phyloP scores from a whole-genome alignment of 2,797 vertebrate species.

The Novumbra hubbsi region DNA sequence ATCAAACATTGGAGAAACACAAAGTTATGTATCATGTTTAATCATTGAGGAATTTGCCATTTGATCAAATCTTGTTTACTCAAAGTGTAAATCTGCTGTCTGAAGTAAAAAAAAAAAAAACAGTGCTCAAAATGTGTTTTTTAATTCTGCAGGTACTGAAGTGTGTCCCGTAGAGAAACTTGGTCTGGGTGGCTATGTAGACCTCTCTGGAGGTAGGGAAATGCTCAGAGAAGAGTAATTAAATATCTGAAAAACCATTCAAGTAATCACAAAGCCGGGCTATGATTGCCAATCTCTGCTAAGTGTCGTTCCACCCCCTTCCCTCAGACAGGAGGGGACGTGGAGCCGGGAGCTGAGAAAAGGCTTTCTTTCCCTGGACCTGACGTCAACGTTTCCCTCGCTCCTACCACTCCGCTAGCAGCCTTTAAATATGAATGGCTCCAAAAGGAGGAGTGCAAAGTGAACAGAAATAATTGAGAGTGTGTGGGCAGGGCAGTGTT shows the following conservation, averaged over 20 bases:
- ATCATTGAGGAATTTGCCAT: neutral
- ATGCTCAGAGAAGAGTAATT: slow-evolving; percentile 15
- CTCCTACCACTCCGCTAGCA: slow-evolving; percentile 27
- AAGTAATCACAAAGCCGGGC: slow-evolving; percentile 10
- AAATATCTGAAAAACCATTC: slow-evolving; percentile 26
- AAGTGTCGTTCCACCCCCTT: slow-evolving; percentile 1
- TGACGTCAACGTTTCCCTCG: slow-evolving; percentile 38
- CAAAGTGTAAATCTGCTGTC: neutral
- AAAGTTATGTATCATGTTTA: neutral
- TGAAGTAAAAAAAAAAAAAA: neutral
- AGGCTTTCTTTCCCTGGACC: slow-evolving; percentile 24
- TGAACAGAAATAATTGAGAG: slow-evolving; percentile 50
- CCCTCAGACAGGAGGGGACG: neutral
- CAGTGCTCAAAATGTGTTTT: neutral
- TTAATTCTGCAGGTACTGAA: neutral
- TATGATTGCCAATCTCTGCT: slow-evolving; percentile 18
- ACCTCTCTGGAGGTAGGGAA: neutral
- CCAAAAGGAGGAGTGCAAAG: slow-evolving; percentile 44
- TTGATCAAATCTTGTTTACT: neutral
- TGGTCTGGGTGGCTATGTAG: neutral
- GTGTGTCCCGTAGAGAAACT: neutral
- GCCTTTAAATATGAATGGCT: slow-evolving; percentile 50
- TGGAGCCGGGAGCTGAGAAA: slow-evolving; percentile 24
- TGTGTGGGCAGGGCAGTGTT: slow-evolving; percentile 34
- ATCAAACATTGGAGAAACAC: neutral